Evolutionary conservation across 2,113 vertebrate species (phyloP).

Genomic region (Madoqua kirkii): DNA sequence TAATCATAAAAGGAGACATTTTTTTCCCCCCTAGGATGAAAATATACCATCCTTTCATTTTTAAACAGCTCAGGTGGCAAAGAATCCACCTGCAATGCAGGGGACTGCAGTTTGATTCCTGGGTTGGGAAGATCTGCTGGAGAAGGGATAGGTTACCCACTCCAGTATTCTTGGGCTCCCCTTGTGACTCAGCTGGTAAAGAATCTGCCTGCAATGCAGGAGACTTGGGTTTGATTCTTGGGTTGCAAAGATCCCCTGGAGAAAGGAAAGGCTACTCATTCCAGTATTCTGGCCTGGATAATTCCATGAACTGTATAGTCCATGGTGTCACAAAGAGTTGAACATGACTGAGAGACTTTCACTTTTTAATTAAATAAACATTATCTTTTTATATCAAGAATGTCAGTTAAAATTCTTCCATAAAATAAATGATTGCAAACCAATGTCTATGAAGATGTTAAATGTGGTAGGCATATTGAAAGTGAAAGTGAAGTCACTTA

Average conservation of each 20-base stretch:
- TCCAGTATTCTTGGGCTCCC: neutral
- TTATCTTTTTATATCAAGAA: neutral
- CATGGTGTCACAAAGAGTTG: neutral
- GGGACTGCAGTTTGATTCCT: neutral
- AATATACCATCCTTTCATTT: neutral
- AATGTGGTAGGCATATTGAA: neutral
- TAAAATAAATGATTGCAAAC: neutral
- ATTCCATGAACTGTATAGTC: neutral
- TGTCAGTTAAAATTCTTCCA: neutral
- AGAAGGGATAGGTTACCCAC: neutral
- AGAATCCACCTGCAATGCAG: neutral
- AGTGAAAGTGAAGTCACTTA: too few relatives aligned
- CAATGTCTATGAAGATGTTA: neutral
- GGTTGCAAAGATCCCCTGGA: neutral
- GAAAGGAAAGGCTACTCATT: neutral
- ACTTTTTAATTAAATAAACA: neutral
- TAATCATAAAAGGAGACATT: neutral
- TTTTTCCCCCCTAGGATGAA: neutral
- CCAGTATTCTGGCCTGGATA: neutral
- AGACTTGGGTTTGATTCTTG: neutral
- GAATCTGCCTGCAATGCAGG: neutral
- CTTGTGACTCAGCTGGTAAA: neutral
- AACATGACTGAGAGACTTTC: neutral
- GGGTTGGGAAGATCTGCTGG: neutral
- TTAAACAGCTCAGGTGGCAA: neutral